Base-by-base conservation (phyloP, 2,113 vertebrate genomes). In the Gambusia affinis region DNA sequence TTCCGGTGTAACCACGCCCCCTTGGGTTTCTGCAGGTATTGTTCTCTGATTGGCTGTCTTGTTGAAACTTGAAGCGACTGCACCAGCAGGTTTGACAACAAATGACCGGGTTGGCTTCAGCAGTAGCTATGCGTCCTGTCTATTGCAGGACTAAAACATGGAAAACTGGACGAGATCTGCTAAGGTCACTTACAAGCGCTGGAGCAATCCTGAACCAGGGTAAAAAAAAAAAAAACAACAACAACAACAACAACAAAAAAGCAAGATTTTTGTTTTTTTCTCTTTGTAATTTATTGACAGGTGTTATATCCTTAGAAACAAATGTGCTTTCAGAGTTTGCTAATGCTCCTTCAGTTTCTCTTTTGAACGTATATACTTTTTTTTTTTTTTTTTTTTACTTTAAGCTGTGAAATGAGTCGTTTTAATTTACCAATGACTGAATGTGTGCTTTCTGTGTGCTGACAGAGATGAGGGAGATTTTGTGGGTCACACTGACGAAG, bases 181-280 rank as follows among this genome's bases (percentile, higher is more conserved):
- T 0, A 47, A 8, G 2, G 7, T 90, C 15, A 11, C 54, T 11
- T 92, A 91, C 79, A 83, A 68, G 63, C 42, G 78, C 3, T 89
- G 90, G 90, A 79, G 4, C 39, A 77, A 88, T 31, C 54, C 73
- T 10, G 73, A 85, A 11, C 17, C 12, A 12, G 69, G 87, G 91
- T 92, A 87, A 69, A 57, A 28, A 35, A 5, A 64, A 0, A 2
- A n/a, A 35, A 35, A 35, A n/a, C n/a, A n/a, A n/a, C n/a, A n/a
- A n/a, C n/a, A n/a, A n/a, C n/a, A 30, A 35, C 8, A 64, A 0
- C 1, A 28, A 33, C n/a, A 33, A 33, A 6, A 33, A 0, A 27
- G 27, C n/a, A 11, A 62, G 39, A 12, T n/a, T 28, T 39, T 0
- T 17, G 24, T 31, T 12, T 1, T 29, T 10, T 10, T 35, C 2